phyloP scores from a whole-genome alignment of 2,797 vertebrate genomes.

The Synanceia verrucosa region DNA sequence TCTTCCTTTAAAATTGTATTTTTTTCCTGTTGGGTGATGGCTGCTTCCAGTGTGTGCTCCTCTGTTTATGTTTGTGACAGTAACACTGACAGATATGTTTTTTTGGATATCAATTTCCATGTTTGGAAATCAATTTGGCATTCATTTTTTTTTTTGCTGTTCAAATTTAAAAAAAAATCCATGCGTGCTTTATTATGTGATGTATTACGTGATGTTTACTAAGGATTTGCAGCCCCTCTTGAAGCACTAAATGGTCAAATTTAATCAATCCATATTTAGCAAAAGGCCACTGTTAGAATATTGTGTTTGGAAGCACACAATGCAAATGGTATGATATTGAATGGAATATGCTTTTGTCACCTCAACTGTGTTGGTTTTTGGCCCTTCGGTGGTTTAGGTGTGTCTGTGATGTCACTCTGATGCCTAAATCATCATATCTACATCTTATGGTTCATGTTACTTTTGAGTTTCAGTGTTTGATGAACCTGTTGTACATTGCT shows the following conservation, averaged over 20 bases:
- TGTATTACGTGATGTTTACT: neutral
- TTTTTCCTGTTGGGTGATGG: conserved; percentile 48
- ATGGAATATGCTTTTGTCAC: too few relatives aligned
- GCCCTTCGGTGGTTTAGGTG: too few relatives aligned
- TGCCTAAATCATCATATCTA: too few relatives aligned
- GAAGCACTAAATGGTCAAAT: neutral
- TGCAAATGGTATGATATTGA: too few relatives aligned
- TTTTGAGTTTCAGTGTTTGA: neutral
- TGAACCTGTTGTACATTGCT: neutral
- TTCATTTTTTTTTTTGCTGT: neutral
- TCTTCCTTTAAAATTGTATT: conserved; percentile 55
- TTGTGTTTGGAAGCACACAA: neutral
- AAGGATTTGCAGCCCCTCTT: neutral
- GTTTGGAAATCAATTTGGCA: conserved; percentile 5
- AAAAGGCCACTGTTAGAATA: neutral
- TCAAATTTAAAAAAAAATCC: neutral
- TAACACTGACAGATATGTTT: neutral
- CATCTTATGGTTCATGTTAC: neutral
- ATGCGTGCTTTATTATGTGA: neutral
- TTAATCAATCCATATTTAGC: neutral
- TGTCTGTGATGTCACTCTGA: neutral
- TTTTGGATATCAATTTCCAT: conserved; percentile 7
- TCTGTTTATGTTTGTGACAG: neutral
- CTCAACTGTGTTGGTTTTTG: too few relatives aligned
- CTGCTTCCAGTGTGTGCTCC: conserved; percentile 16